Percentiles rank a stretch among this genome's conserved stretches.
Evolutionary conservation across 2,113 vertebrate genomes (phyloP).

Genomic region (Cynocephalus volans): DNA sequence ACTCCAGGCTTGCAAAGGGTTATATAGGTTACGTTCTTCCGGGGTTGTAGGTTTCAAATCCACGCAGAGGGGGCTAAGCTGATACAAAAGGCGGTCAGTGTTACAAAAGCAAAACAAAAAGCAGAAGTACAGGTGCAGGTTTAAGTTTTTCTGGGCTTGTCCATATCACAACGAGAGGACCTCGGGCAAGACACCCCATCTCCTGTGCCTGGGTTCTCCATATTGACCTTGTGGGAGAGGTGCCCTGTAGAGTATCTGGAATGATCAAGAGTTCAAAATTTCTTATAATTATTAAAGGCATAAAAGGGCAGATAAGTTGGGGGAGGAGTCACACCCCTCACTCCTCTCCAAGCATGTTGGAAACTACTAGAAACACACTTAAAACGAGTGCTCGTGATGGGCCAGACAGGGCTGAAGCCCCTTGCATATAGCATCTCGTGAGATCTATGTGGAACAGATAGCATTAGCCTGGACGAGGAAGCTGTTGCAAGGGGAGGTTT

Average conservation of each 20-base stretch:
- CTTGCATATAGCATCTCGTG: accelerated
- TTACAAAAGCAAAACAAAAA: too few relatives aligned
- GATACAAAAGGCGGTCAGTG: too few relatives aligned
- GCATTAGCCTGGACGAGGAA: background rate
- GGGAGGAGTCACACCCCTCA: background rate
- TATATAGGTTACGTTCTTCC: too few relatives aligned
- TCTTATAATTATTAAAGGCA: background rate
- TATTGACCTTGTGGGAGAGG: background rate
- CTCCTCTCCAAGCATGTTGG: accelerated
- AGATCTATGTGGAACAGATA: background rate
- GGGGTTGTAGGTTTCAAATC: too few relatives aligned
- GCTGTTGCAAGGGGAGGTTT: background rate
- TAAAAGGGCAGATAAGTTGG: background rate
- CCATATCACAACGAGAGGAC: too few relatives aligned
- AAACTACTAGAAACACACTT: background rate
- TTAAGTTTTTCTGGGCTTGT: too few relatives aligned
- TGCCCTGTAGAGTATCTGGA: background rate
- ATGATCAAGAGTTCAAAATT: background rate
- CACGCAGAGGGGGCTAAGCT: too few relatives aligned
- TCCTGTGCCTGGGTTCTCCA: background rate
- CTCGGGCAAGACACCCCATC: background rate
- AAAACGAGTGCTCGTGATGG: background rate
- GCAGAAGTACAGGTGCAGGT: too few relatives aligned
- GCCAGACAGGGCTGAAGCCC: background rate
- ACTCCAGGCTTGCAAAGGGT: too few relatives aligned